Evolutionary conservation across 2,113 vertebrate species (phyloP), one percentile per base, ranked within the genome.

Genomic region (Xiphophorus couchianus): DNA sequence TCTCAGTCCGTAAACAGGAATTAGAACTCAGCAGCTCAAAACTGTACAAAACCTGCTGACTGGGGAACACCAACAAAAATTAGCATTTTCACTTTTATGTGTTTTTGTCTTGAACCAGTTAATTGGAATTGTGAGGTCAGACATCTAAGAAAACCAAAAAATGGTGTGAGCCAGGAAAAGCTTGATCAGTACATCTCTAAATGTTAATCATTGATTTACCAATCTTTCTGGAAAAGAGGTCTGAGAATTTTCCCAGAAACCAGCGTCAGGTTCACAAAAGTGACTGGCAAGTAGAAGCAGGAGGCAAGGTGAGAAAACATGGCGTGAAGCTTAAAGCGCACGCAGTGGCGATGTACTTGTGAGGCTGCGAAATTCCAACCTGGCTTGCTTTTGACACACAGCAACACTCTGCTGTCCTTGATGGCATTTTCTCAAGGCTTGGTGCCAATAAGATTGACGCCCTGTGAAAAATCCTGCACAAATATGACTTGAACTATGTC

Each of bases 181-280:
- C 39, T 5, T 5, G 7, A 25, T 19, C 48, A 6, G 22, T 22
- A 5, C 48, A 54, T 54, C 25, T 25, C 22, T 58, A 58, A n/a
- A 9, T n/a, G 22, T n/a, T 9, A 10, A 54, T 74, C 61, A 81
- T 84, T 91, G 78, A 86, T 87, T 82, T 39, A 83, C 73, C 74
- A 65, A 81, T 77, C 65, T 64, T 80, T 54, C 27, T 63, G 62
- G 19, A 66, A 66, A 85, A 48, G 3, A n/a, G 29, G 72, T 61
- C 64, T 61, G 51, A 80, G 29, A 73, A 81, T 81, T 13, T 54
- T 80, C 51, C 82, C 64, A 77, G 62, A 64, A 37, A 44, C 62
- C 62, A 69, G 65, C 1, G 11, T 14, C 3, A 31, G 51, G 75
- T 82, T 82, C 77, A 71, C 67, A 77, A 70, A 77, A 78, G 71